Evolutionary conservation across 1,140 invertebrate species (phyloP).

Genomic region (Brachionus rubens): DNA sequence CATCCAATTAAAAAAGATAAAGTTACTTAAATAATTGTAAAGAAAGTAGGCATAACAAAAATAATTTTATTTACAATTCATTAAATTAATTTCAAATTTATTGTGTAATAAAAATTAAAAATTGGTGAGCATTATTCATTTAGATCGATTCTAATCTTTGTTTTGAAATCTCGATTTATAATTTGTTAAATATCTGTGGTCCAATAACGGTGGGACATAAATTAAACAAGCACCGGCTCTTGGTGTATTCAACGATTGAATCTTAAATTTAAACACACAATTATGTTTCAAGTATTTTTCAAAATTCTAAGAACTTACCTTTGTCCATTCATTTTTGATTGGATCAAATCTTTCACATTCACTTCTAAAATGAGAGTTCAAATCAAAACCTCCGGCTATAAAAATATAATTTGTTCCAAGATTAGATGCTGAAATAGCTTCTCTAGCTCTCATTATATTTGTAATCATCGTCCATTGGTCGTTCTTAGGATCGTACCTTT

Average conservation of each 20-base stretch:
- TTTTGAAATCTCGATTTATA: neutral
- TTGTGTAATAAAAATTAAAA: too few species aligned
- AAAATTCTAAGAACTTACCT: neutral
- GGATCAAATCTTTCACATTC: constrained; percentile 60
- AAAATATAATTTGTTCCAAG: constrained; percentile 56
- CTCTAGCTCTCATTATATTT: constrained; percentile 56
- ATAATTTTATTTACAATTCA: too few species aligned
- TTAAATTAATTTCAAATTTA: too few species aligned
- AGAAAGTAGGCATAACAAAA: too few species aligned
- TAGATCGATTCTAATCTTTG: neutral
- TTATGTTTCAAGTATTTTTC: neutral
- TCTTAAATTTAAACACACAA: neutral
- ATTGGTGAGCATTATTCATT: too few species aligned
- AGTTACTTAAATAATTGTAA: too few species aligned
- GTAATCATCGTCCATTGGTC: constrained; percentile 61
- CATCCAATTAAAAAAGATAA: too few species aligned
- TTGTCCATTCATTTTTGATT: constrained; percentile 58
- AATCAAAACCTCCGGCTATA: constrained; percentile 60
- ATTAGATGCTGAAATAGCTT: constrained; percentile 59
- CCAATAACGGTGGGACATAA: constrained; percentile 23
- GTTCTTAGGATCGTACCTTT: constrained; percentile 61
- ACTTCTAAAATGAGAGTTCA: constrained; percentile 56
- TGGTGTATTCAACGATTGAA: constrained; percentile 30
- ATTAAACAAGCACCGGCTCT: constrained; percentile 35
- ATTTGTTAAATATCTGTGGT: neutral